A percentile compares a stretch with the other conserved stretches of the same genome.
phyloP scores from a whole-genome alignment of 2,888 invertebrate genomes.

The Germaria angustata region DNA sequence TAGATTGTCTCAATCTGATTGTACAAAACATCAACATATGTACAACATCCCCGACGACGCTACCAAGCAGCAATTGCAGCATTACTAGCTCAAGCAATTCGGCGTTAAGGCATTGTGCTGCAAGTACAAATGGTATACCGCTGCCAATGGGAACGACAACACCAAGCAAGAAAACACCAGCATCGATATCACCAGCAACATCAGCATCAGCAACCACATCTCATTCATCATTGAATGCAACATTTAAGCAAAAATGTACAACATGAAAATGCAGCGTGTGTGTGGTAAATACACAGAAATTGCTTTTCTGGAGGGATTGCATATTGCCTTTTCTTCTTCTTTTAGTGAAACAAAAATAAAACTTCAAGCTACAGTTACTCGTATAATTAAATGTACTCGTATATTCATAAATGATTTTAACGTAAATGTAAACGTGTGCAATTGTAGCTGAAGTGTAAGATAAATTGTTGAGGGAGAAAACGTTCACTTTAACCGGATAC shows the following conservation, averaged over 20 bases:
- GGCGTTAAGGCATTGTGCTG: constrained; percentile 28
- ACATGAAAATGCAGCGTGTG: constrained; percentile 68
- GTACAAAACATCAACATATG: constrained; percentile 84
- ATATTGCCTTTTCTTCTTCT: constrained; percentile 4
- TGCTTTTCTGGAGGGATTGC: neutral
- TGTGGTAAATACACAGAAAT: constrained; percentile 18
- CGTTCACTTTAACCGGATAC: constrained; percentile 71
- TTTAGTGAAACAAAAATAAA: neutral
- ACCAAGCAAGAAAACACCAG: constrained; percentile 45
- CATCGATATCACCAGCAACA: constrained; percentile 45
- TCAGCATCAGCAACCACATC: constrained; percentile 63
- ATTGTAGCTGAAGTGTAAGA: constrained; percentile 5
- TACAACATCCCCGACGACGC: constrained; percentile 50
- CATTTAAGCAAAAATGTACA: constrained; percentile 78
- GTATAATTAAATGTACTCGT: neutral
- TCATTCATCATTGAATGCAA: constrained; percentile 74
- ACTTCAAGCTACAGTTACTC: neutral
- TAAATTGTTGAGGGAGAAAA: constrained; percentile 25
- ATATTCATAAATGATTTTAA: neutral
- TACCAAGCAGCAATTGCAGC: constrained; percentile 29
- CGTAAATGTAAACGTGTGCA: neutral
- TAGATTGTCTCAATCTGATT: constrained; percentile 86
- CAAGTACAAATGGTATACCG: constrained; percentile 66
- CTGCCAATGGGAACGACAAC: constrained; percentile 48
- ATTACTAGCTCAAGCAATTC: constrained; percentile 53